These are phyloP conservation scores for Alethe diademata DNA, from an alignment of 2,113 vertebrate genomes.

Conservation along the genomic window DNA sequence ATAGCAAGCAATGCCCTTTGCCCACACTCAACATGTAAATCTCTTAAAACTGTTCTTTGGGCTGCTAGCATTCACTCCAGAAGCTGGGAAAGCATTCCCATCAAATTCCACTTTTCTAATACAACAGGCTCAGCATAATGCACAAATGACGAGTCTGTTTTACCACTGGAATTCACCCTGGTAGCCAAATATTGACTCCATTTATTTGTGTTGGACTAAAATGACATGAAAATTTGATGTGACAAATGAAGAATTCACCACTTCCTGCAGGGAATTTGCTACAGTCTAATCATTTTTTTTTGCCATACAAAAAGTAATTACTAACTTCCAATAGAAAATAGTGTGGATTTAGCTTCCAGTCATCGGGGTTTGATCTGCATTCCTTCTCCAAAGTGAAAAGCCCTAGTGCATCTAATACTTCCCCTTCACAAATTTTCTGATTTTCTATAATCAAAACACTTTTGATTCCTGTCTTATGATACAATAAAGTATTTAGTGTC, in stretches of 20 bases:
- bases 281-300: neutral
- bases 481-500: neutral
- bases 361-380: neutral
- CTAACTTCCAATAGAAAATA: neutral
- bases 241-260: neutral
- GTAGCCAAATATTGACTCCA: neutral
- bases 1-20: neutral
- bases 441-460: neutral
- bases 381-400: neutral
- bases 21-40: neutral
- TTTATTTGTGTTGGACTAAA: neutral
- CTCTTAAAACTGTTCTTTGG: neutral
- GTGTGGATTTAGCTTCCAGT: neutral
- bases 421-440: neutral
- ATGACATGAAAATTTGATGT: neutral
- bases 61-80: neutral
- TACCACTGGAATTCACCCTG: neutral
- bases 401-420: neutral
- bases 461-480: neutral
- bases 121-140: neutral
- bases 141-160: neutral
- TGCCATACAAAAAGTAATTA: neutral
- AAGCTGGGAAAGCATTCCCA: neutral
- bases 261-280: neutral
- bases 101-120: neutral